Evolutionary conservation across 1,140 invertebrate species (phyloP), one percentile per base, ranked within the genome.

Genomic region (Anoplophora glabripennis): DNA sequence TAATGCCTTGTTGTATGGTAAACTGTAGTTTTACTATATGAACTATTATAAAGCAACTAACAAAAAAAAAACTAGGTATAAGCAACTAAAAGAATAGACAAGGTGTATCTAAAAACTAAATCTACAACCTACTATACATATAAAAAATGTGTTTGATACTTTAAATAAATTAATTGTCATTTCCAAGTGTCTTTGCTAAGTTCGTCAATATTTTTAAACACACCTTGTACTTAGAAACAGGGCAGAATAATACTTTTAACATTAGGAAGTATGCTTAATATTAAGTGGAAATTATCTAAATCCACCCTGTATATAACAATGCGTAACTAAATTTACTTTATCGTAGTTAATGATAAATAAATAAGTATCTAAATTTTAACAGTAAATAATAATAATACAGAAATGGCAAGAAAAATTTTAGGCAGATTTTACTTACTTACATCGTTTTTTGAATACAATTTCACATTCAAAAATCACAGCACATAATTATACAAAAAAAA

Each of bases 351-450:
- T 35, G 53, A 66, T 53, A 66, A 62, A 66, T 67, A 63, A 59
- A 69, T 63, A 57, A 65, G 55, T 51, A 40, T 58, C 53, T 49
- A 55, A 53, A 63, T 61, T 64, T 57, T 67, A 65, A 64, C 59
- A 70, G 62, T 66, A 65, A 63, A 64, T 53, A 66, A 69, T 28
- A 28, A 28, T 71, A 74, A 72, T 72, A 74, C 71, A 74, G 69
- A 72, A 71, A 74, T 74, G 72, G 72, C 72, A 74, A 74, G 72
- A 73, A 69, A 67, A 65, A 58, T 65, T 74, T 73, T 69, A 71
- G 68, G 67, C 65, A 71, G 66, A 67, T 65, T 72, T 69, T 57
- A 65, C 53, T 63, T 53, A 56, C 60, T 54, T 63, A 65, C 57
- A 60, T 57, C 54, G 61, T 64, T 59, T 67, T 68, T 59, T 60